These are phyloP conservation scores for Saccopteryx bilineata DNA, from an alignment of 2,113 vertebrate genomes.

Conservation along the genomic window DNA sequence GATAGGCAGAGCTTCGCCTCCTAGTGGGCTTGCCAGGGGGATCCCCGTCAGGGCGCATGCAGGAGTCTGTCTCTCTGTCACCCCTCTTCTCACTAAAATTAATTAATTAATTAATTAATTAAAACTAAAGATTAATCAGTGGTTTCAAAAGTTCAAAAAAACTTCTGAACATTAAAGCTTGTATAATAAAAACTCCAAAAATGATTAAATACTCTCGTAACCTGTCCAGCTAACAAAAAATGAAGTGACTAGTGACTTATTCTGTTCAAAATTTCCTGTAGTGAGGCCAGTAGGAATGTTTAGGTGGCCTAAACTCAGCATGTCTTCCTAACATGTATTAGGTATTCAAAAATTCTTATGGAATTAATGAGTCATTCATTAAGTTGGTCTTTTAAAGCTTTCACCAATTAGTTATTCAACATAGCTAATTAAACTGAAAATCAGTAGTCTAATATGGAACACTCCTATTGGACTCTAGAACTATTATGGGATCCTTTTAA, in stretches of 20 bases:
- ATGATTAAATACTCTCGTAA: neutral
- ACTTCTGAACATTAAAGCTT: neutral
- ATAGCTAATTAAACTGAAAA: conserved; percentile 31
- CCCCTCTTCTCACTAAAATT: too few species aligned
- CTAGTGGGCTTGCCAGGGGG: too few species aligned
- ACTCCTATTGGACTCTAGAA: neutral
- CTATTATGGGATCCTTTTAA: neutral
- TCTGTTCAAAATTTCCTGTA: neutral
- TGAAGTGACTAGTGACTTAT: neutral
- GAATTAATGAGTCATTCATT: conserved; percentile 23
- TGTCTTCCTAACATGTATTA: neutral
- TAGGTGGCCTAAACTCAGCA: neutral
- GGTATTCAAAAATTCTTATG: conserved; percentile 42
- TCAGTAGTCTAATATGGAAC: neutral
- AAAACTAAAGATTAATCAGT: neutral
- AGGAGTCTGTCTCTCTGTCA: too few species aligned
- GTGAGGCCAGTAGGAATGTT: neutral
- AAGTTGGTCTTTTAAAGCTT: conserved; percentile 19
- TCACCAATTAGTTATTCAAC: neutral
- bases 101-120: too few species aligned
- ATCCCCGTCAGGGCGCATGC: too few species aligned
- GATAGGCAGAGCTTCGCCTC: too few species aligned
- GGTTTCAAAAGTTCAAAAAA: neutral
- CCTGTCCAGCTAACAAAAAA: neutral
- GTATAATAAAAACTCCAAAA: conserved; percentile 32